These are phyloP conservation scores for Stercorarius parasiticus DNA, from an alignment of 2,113 vertebrate species.

Conservation along the genomic window DNA sequence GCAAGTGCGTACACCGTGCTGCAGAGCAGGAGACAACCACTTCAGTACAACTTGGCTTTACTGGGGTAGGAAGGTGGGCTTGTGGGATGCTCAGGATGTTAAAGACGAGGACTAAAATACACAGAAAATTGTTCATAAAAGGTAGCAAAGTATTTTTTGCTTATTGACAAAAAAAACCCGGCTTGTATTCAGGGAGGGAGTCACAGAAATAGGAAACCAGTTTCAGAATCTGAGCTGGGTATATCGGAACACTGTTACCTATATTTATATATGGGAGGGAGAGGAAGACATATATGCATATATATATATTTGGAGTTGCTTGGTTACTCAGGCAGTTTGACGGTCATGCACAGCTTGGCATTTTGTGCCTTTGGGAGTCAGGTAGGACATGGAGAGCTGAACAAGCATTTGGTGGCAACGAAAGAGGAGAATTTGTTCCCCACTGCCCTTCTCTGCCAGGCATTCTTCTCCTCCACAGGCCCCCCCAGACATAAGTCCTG, in stretches of 20 bases:
- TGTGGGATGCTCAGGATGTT: neutral
- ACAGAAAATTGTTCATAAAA: neutral
- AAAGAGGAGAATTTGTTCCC: neutral
- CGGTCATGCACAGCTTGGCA: neutral
- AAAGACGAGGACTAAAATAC: neutral
- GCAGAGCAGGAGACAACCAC: neutral
- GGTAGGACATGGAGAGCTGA: neutral
- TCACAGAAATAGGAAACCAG: neutral
- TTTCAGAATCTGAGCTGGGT: neutral
- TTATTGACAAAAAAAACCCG: neutral
- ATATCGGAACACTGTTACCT: neutral
- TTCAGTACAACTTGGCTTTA: neutral
- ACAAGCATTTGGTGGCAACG: neutral
- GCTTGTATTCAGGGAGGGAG: neutral
- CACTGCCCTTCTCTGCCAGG: neutral
- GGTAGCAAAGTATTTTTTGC: neutral
- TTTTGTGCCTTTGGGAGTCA: neutral
- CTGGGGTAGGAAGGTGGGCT: neutral
- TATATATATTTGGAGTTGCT: neutral
- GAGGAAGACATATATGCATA: neutral
- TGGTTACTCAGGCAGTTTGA: neutral
- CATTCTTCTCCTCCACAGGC: neutral
- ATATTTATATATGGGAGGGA: neutral
- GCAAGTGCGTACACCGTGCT: fast-evolving
- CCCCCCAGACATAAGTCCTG: neutral